These are phyloP conservation scores for Globodera rostochiensis DNA, from an alignment of 1,140 invertebrate species.

Conservation along the genomic window DNA sequence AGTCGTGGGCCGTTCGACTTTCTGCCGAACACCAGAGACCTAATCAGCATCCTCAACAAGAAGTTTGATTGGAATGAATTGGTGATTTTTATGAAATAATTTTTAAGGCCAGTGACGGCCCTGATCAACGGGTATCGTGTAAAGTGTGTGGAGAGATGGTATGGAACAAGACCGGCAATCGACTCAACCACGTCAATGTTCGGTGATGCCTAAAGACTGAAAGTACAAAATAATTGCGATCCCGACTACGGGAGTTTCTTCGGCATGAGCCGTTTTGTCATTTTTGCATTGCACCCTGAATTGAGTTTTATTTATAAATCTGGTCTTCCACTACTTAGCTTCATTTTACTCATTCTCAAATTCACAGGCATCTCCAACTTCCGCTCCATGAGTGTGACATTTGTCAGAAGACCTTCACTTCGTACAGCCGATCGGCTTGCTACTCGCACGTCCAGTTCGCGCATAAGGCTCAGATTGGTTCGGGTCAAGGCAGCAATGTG, in stretches of 20 bases:
- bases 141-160: constrained; percentile 32
- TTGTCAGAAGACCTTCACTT: constrained; percentile 23
- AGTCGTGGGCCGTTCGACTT: neutral
- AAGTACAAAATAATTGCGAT: no score
- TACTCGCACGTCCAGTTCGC: constrained; percentile 29
- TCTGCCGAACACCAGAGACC: neutral
- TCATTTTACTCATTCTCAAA: no score
- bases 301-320: no score
- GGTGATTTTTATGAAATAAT: no score
- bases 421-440: constrained; percentile 28
- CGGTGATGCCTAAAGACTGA: constrained; percentile 1
- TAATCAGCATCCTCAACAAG: neutral
- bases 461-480: constrained; percentile 15
- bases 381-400: constrained; percentile 28
- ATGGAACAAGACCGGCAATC: constrained; percentile 14
- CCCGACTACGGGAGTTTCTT: no score
- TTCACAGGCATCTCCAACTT: constrained; percentile 26
- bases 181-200: constrained; percentile 30
- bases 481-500: constrained; percentile 12
- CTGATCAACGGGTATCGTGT: constrained; percentile 20
- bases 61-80: no score
- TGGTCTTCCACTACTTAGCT: no score
- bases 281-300: no score
- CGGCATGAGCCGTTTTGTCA: no score
- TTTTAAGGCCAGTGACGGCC: neutral